Evolutionary conservation across 2,113 vertebrate genomes (phyloP), one percentile per base, ranked within the genome.

Genomic region (Amia ocellicauda): DNA sequence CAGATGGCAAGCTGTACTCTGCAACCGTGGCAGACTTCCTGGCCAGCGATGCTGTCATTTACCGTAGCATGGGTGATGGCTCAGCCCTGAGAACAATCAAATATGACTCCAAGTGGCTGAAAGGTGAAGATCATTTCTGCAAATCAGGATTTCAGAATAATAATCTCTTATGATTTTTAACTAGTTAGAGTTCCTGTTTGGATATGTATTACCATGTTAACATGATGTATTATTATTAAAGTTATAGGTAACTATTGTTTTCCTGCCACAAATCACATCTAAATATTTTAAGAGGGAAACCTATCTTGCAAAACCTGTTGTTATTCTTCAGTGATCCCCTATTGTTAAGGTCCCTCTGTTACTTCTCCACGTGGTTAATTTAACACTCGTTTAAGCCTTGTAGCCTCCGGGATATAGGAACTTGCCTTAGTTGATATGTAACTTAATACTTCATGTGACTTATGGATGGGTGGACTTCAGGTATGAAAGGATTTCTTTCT

Each of bases 81-180:
- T 98, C 94, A 10, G 96, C 97, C 62, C 84, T 99, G 64, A 91
- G 97, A 76, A 99, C 97, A 69, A 98, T 99, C 80, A 98, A 98
- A 85, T 99, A 99, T 31, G 97, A 99, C 77, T 99, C 97, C 83
- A 99, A 99, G 71, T 99, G 95, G 97, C 91, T 99, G 78, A 99
- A 99, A 97, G 97, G 97, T 99, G 91, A 73, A 64, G 4, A 20
- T 29, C 31, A 36, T 36, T 36, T 36, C 11, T 36, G 5, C 5
- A 36, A 36, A 36, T 36, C 31, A 7, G 31, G 31, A n/a, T n/a
- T n/a, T n/a, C n/a, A n/a, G n/a, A n/a, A n/a, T n/a, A n/a, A n/a
- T n/a, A n/a, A n/a, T n/a, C n/a, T n/a, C n/a, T n/a, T n/a, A n/a
- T n/a, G n/a, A n/a, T n/a, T n/a, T n/a, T n/a, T n/a, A n/a, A n/a